Conservation (phyloP, 2,113 vertebrate species). For the Rhegmatorhina hoffmannsi region DNA sequence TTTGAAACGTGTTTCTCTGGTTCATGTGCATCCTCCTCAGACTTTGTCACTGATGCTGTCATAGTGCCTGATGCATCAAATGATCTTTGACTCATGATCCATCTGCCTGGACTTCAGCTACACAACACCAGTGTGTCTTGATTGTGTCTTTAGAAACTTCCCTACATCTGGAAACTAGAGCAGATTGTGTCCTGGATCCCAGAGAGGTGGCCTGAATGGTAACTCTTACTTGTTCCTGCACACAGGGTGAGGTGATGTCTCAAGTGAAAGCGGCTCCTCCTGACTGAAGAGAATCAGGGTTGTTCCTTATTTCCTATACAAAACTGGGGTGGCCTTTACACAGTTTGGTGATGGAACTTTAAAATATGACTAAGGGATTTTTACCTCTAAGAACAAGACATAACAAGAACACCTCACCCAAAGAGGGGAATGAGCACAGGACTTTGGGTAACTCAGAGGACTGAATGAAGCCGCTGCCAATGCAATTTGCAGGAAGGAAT, state of each 20-base stretch:
- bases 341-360: background rate
- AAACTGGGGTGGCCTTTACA: background rate
- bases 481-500: background rate
- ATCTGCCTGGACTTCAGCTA: background rate
- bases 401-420: background rate
- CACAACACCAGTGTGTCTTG: background rate
- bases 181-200: background rate
- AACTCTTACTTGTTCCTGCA: background rate
- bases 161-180: background rate
- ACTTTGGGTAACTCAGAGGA: background rate
- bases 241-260: background rate
- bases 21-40: background rate
- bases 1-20: background rate
- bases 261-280: background rate
- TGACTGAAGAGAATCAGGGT: background rate
- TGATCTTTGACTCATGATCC: background rate
- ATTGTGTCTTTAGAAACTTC: background rate
- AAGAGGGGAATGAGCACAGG: accelerated
- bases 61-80: background rate
- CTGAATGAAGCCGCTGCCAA: background rate
- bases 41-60: background rate
- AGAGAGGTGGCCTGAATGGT: background rate
- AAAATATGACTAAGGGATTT: background rate
- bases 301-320: background rate
- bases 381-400: background rate